These are phyloP conservation scores for Tautogolabrus adspersus DNA, from an alignment of 2,113 vertebrate genomes.

Conservation along the genomic window DNA sequence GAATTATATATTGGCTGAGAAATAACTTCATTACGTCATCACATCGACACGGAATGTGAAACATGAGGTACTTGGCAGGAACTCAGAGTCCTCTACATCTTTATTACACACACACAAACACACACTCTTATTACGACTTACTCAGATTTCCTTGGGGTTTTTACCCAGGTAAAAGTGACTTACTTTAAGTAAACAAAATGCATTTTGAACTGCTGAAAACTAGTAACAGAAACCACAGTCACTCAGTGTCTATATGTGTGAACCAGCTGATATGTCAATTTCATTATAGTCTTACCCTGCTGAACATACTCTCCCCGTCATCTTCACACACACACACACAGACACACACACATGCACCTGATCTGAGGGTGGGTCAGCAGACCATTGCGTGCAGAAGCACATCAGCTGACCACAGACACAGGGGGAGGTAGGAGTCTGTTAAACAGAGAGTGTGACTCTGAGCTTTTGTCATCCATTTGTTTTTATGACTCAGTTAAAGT, in stretches of 20 bases:
- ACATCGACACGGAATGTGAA: slow-evolving; percentile 2
- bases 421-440: slow-evolving; percentile 44
- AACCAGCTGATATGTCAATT: slow-evolving; percentile 3
- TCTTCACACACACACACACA: slow-evolving; percentile 22
- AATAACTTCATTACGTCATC: slow-evolving; percentile 23
- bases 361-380: slow-evolving; percentile 75
- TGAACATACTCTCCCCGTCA: slow-evolving; percentile 32
- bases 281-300: slow-evolving; percentile 11
- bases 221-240: neutral
- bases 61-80: slow-evolving; percentile 28
- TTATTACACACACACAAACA: slow-evolving; percentile 4
- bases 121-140: neutral
- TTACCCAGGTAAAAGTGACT: neutral
- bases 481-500: slow-evolving; percentile 32
- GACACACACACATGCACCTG: slow-evolving; percentile 45
- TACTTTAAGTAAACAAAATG: slow-evolving; percentile 7
- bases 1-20: neutral
- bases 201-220: neutral
- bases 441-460: slow-evolving; percentile 53
- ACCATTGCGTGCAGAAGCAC: slow-evolving; percentile 75
- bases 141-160: neutral
- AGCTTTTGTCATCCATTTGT: slow-evolving; percentile 33
- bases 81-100: slow-evolving; percentile 30
- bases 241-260: slow-evolving; percentile 2
- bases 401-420: slow-evolving; percentile 75